Percentiles rank a stretch among this genome's conserved stretches.
These are phyloP conservation scores for Leptatherina wallacei DNA, from an alignment of 2,797 vertebrate genomes.

Conservation along the genomic window DNA sequence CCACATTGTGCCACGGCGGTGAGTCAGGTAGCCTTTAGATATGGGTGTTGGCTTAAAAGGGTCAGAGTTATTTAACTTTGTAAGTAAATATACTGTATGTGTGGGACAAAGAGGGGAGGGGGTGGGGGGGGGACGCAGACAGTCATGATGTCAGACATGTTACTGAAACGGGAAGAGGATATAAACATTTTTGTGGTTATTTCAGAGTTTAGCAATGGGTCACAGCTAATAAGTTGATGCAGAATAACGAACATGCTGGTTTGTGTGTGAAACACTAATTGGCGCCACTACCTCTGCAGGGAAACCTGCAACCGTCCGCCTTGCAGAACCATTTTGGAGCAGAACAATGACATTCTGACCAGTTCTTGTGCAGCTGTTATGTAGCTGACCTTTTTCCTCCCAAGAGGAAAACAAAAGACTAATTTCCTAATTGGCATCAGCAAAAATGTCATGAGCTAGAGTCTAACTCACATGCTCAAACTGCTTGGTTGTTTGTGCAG, in stretches of 20 bases:
- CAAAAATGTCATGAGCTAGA: conserved; percentile 47
- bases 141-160: neutral
- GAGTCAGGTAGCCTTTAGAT: conserved; percentile 60
- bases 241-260: neutral
- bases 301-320: conserved; percentile 1
- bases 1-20: conserved; percentile 33
- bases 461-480: conserved; percentile 49
- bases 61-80: conserved; percentile 29
- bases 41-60: conserved; percentile 61
- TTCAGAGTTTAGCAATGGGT: conserved; percentile 3
- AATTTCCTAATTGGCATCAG: conserved; percentile 42
- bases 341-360: conserved; percentile 10
- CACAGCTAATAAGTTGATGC: neutral
- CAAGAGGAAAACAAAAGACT: conserved; percentile 16
- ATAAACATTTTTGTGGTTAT: neutral
- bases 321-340: conserved; percentile 7
- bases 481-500: conserved; percentile 36
- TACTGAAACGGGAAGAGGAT: conserved; percentile 15
- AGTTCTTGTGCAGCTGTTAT: conserved; percentile 26
- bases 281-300: neutral
- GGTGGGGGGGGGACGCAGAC: neutral
- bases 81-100: conserved; percentile 15
- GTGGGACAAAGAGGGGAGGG: neutral
- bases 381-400: conserved; percentile 41
- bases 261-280: neutral